phyloP scores from a whole-genome alignment of 2,888 invertebrate species.

The Zhuqinia jingwanae region DNA sequence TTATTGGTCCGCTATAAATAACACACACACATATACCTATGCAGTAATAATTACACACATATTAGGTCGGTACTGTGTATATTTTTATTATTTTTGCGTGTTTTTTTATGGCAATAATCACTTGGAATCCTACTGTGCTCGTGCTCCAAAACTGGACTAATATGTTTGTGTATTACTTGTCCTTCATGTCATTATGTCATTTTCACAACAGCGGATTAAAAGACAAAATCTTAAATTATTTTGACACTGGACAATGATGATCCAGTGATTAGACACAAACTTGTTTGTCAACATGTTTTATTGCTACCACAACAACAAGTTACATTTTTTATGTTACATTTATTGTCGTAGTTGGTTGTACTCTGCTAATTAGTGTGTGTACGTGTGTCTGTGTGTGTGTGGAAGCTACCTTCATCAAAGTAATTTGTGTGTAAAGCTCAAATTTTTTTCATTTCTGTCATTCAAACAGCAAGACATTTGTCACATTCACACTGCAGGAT shows the following conservation, averaged over 20 bases:
- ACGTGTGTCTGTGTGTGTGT: no score
- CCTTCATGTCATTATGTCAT: conserved; percentile 26
- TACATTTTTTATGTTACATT: not conserved
- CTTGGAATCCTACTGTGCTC: no score
- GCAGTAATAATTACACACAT: no score
- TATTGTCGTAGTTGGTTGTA: no score
- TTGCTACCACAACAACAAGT: not conserved
- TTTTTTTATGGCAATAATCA: not conserved
- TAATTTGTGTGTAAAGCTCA: not conserved
- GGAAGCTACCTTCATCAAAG: not conserved
- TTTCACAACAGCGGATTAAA: conserved; percentile 12
- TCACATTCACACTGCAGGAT: conserved; percentile 27
- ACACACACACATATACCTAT: no score
- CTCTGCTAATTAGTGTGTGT: no score
- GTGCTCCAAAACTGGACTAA: no score
- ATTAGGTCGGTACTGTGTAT: no score
- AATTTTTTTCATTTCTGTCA: conserved; percentile 21
- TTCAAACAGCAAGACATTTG: conserved; percentile 19
- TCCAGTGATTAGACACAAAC: conserved; percentile 35
- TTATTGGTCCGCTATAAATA: no score
- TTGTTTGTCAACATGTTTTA: conserved; percentile 27
- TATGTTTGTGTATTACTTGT: not conserved
- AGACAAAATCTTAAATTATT: not conserved
- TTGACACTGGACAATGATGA: conserved; percentile 10
- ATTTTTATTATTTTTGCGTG: no score